A percentile compares a stretch with the other conserved stretches of the same genome.
Conservation (phyloP, 2,888 invertebrate genomes). For the Lepidonotus clava region DNA sequence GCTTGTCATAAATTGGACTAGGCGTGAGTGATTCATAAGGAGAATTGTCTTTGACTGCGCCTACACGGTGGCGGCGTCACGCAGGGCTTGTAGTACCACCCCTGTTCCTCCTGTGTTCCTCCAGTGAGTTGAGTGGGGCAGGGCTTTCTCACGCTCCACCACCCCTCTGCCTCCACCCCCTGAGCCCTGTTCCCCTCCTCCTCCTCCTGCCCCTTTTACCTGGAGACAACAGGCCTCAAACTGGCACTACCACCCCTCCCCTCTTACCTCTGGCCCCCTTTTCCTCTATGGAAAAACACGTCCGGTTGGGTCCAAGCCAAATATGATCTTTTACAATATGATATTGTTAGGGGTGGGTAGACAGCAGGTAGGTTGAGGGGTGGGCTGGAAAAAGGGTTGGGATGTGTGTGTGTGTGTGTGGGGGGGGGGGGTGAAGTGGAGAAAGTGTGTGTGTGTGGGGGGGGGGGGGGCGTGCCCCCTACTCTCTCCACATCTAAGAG, state of each 20-base stretch:
- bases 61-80: background rate
- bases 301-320: constrained; percentile 20
- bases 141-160: background rate
- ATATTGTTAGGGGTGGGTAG: background rate
- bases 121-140: background rate
- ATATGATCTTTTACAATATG: constrained; percentile 52
- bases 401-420: too few species aligned
- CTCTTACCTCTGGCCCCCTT: background rate
- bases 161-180: background rate
- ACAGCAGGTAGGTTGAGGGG: too few species aligned
- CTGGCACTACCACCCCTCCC: background rate
- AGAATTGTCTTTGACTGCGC: background rate
- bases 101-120: background rate
- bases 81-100: background rate
- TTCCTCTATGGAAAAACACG: background rate
- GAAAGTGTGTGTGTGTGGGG: too few species aligned
- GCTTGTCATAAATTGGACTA: constrained; percentile 35
- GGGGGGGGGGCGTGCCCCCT: too few species aligned
- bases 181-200: background rate
- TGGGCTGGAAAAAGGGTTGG: too few species aligned
- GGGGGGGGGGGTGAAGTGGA: too few species aligned
- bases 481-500: constrained; percentile 12
- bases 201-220: background rate
- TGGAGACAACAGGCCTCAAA: background rate
- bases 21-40: constrained; percentile 44